Conservation (phyloP, 1,140 invertebrate species). For the Maconellicoccus hirsutus region DNA sequence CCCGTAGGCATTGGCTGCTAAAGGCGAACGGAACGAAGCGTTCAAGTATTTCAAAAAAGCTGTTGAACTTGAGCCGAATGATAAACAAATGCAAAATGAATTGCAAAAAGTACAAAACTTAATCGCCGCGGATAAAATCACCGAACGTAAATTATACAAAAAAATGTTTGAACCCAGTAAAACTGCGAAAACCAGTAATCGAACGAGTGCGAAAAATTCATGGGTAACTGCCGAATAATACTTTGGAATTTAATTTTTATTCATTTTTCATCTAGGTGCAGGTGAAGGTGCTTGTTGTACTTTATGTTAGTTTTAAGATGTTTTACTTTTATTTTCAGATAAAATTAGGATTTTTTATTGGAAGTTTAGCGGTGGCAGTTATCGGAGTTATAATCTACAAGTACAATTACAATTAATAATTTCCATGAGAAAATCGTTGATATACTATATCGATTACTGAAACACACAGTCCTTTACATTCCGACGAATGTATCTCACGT, state of each 20-base stretch:
- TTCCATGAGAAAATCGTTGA: not conserved
- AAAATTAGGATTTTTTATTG: constrained; percentile 10
- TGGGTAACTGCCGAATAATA: not conserved
- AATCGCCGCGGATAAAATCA: constrained; percentile 41
- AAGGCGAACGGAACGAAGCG: constrained; percentile 48
- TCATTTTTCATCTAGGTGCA: not conserved
- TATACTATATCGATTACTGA: too few relatives aligned
- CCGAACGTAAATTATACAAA: constrained; percentile 49
- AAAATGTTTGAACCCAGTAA: constrained; percentile 45
- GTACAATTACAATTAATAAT: not conserved
- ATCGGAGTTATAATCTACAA: not conserved
- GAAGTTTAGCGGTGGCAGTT: constrained; percentile 7
- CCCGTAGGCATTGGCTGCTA: constrained; percentile 39
- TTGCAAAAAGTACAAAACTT: constrained; percentile 44
- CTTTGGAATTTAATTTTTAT: not conserved
- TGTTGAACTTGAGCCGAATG: constrained; percentile 44
- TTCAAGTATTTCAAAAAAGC: constrained; percentile 45
- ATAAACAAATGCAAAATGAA: constrained; percentile 45
- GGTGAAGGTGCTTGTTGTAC: not conserved
- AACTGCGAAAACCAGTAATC: not conserved
- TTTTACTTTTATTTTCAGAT: not conserved
- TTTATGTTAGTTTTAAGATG: not conserved
- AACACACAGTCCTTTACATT: not conserved
- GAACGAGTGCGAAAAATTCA: not conserved
- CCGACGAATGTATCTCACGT: not conserved